Evolutionary conservation across 2,888 invertebrate genomes (phyloP).

Genomic region (Meta bourneti): DNA sequence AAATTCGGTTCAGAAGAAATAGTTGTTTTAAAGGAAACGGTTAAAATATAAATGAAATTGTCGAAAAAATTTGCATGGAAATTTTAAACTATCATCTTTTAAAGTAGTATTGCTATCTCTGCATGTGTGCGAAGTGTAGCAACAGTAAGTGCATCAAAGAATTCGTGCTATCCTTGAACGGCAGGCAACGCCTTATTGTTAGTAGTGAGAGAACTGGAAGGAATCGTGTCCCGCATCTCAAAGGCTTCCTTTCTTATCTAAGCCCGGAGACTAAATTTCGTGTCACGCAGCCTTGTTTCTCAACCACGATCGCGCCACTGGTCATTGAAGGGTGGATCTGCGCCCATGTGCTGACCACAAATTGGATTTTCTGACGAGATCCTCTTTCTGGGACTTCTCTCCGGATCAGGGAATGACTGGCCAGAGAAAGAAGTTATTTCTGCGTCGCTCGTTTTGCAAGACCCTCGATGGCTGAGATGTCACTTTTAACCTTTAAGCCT

Average conservation of each 20-base stretch:
- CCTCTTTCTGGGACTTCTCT: background rate
- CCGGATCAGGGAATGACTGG: background rate
- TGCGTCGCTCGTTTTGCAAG: background rate
- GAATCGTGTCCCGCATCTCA: slow-evolving; percentile 39
- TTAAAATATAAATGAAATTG: no score
- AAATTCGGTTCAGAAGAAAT: no score
- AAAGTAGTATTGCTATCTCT: no score
- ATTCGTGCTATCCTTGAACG: no score
- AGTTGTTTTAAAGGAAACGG: no score
- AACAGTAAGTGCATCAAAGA: no score
- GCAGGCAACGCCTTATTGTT: no score
- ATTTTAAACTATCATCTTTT: no score
- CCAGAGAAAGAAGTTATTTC: background rate
- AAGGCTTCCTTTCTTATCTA: background rate
- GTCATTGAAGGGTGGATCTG: background rate
- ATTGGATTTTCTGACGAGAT: slow-evolving; percentile 40
- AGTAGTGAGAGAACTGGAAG: background rate
- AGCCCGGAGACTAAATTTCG: slow-evolving; percentile 12
- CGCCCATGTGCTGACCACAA: background rate
- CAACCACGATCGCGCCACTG: slow-evolving; percentile 3
- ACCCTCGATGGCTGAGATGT: background rate
- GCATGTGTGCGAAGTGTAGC: no score
- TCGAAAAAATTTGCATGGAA: no score
- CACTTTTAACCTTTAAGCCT: background rate
- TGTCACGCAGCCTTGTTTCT: slow-evolving; percentile 28